Evolutionary conservation across 2,888 invertebrate species (phyloP).

Genomic region (Eupithecia subumbrata): DNA sequence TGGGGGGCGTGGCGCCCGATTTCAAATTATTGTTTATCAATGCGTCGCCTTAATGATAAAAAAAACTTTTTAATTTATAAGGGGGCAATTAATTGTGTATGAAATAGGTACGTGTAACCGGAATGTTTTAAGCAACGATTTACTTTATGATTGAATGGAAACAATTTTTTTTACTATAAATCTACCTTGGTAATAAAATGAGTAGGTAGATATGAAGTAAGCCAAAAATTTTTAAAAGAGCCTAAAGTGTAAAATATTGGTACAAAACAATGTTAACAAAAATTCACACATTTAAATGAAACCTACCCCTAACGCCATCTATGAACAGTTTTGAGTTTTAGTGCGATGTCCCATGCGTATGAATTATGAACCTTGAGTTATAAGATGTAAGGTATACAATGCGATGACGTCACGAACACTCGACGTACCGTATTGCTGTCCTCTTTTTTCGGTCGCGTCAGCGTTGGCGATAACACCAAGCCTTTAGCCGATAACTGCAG

Average conservation of each 20-base stretch:
- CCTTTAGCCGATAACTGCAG: constrained; percentile 76
- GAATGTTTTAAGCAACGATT: neutral
- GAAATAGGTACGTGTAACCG: neutral
- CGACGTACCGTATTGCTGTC: constrained; percentile 69
- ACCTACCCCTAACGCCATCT: neutral
- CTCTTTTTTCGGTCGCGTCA: constrained; percentile 67
- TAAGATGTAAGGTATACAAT: constrained; percentile 28
- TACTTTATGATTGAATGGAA: neutral
- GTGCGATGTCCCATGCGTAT: constrained; percentile 35
- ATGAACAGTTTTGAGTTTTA: constrained; percentile 17
- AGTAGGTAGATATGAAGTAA: neutral
- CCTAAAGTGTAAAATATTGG: neutral
- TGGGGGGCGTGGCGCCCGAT: no score
- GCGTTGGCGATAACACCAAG: constrained; percentile 72
- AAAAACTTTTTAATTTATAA: neutral
- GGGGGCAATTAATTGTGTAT: neutral
- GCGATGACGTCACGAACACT: constrained; percentile 51
- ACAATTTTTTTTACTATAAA: no score
- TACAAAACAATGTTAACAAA: constrained; percentile 9
- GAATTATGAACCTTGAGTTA: constrained; percentile 23
- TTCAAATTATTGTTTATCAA: no score
- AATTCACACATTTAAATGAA: neutral
- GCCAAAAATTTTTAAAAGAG: neutral
- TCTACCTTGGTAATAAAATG: neutral
- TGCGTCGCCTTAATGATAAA: no score